Percentiles rank a stretch among this genome's conserved stretches.
Evolutionary conservation across 1,140 invertebrate genomes (phyloP).

Genomic region (Drosophila pandora): DNA sequence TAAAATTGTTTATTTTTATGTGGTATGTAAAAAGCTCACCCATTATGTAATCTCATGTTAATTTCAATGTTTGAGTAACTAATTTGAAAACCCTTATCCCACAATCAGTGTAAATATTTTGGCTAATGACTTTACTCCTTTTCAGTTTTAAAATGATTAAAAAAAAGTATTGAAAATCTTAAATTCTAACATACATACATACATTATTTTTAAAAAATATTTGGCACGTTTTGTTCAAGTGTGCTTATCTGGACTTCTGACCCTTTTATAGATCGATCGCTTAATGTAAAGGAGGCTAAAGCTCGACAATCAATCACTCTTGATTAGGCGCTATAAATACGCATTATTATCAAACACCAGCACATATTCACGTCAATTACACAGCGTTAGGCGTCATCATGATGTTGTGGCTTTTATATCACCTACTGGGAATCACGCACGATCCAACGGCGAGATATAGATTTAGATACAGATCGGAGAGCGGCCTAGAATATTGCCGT

Average conservation of each 20-base stretch:
- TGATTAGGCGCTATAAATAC: conserved; percentile 78
- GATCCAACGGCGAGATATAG: conserved; percentile 10
- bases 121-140: background rate
- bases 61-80: conserved; percentile 26
- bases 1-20: background rate
- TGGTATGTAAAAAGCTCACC: background rate
- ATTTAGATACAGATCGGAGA: conserved; percentile 5
- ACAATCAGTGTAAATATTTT: conserved; percentile 4
- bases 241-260: conserved; percentile 28
- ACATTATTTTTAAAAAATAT: background rate
- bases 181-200: too few species aligned
- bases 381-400: conserved; percentile 41
- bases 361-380: conserved; percentile 58
- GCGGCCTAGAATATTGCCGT: conserved; percentile 26
- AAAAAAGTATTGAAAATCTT: too few species aligned
- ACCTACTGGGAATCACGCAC: conserved; percentile 11
- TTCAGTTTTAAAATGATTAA: background rate
- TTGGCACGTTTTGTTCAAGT: conserved; percentile 3
- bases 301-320: conserved; percentile 62
- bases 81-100: conserved; percentile 23
- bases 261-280: conserved; percentile 35
- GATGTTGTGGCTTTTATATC: conserved; percentile 12
- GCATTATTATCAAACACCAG: conserved; percentile 56
- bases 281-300: conserved; percentile 45
- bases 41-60: conserved; percentile 34